These are phyloP conservation scores for Ophioderma brevispina DNA, from an alignment of 35 echinoderm and acorn worm genomes.

Conservation along the genomic window DNA sequence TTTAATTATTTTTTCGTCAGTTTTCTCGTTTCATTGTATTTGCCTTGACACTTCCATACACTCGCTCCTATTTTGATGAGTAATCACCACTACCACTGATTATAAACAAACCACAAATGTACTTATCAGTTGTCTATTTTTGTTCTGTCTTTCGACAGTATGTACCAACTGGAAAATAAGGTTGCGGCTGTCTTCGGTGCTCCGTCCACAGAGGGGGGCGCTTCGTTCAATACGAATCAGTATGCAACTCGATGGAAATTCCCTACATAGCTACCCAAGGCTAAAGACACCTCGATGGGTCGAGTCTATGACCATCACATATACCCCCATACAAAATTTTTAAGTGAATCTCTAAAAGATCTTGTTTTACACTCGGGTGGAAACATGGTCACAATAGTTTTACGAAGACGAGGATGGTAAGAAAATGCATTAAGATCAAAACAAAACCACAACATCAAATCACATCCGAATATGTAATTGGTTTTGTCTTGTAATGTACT, in stretches of 20 bases:
- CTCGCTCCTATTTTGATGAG: no score
- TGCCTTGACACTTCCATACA: no score
- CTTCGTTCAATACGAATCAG: slow-evolving; percentile 47
- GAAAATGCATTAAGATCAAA: no score
- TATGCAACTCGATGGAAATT: slow-evolving; percentile 79
- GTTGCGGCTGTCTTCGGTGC: slow-evolving; percentile 79
- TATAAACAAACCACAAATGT: no score
- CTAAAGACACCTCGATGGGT: not conserved
- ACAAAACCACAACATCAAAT: no score
- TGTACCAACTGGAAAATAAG: slow-evolving; percentile 55
- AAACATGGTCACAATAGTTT: slow-evolving; percentile 60
- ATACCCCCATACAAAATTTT: slow-evolving; percentile 44
- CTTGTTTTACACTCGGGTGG: slow-evolving; percentile 56
- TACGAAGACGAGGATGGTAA: slow-evolving; percentile 78
- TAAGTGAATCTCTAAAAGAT: slow-evolving; percentile 55
- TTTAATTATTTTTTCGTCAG: no score
- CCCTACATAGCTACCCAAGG: slow-evolving; percentile 75
- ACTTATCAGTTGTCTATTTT: no score
- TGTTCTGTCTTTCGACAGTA: slow-evolving; percentile 39
- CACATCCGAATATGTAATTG: no score
- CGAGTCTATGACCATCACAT: slow-evolving; percentile 55
- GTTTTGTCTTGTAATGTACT: no score
- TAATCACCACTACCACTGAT: no score
- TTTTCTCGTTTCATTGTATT: no score
- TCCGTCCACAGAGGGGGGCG: slow-evolving; percentile 66